Percentiles rank a stretch among this genome's conserved stretches.
Conservation (phyloP, 2,113 vertebrate species). For the Hippocampus zosterae region DNA sequence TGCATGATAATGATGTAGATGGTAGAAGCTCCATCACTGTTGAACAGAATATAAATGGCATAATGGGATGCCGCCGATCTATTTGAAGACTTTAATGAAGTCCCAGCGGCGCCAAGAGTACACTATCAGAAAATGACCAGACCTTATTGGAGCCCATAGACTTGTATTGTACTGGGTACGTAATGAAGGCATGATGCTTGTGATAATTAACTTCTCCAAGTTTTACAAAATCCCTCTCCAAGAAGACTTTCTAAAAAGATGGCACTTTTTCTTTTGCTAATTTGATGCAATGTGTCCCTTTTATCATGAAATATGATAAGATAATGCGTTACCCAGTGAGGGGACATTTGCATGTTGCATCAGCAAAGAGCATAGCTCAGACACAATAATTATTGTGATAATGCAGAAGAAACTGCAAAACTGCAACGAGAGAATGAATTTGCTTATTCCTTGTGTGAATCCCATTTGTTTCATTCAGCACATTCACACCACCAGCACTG, state of each 20-base stretch:
- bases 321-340: neutral
- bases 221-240: neutral
- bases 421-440: neutral
- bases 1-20: constrained; percentile 22
- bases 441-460: constrained; percentile 11
- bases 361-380: neutral
- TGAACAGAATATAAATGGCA: constrained; percentile 22
- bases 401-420: neutral
- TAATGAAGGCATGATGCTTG: constrained; percentile 9
- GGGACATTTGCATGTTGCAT: neutral
- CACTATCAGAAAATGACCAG: constrained; percentile 32
- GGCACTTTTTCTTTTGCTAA: neutral
- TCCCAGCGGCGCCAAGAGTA: constrained; percentile 44
- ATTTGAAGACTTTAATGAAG: constrained; percentile 57
- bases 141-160: constrained; percentile 24
- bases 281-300: neutral
- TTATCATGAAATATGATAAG: neutral
- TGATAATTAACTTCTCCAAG: constrained; percentile 5
- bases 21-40: constrained; percentile 28
- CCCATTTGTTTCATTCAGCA: neutral
- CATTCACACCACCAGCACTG: constrained; percentile 36
- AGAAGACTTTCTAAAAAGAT: neutral
- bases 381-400: no score
- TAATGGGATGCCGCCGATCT: constrained; percentile 47
- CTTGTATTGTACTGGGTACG: neutral